Conservation (phyloP, 2,797 vertebrate species). For the Cephalopachus bancanus region DNA sequence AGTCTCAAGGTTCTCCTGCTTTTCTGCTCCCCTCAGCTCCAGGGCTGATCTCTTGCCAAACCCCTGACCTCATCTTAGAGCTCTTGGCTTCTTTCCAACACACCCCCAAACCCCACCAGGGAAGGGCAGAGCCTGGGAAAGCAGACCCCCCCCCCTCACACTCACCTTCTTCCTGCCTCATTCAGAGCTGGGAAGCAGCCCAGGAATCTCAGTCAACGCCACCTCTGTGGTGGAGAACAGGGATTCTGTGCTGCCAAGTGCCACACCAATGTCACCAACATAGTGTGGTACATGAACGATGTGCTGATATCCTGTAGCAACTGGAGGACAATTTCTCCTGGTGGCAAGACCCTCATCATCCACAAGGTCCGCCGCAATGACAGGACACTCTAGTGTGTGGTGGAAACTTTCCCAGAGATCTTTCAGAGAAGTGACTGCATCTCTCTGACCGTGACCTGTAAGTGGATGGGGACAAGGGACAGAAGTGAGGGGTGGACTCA, state of each 20-base stretch:
- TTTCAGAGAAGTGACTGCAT: neutral
- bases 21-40: neutral
- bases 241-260: neutral
- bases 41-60: neutral
- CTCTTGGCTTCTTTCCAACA: neutral
- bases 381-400: neutral
- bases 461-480: neutral
- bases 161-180: neutral
- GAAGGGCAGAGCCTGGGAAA: neutral
- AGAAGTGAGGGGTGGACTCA: neutral
- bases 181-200: neutral
- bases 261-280: neutral
- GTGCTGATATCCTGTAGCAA: neutral
- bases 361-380: neutral
- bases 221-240: neutral
- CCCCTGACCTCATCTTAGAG: neutral
- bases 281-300: conserved; percentile 5
- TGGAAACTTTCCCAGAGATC: neutral
- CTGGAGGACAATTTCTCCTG: neutral
- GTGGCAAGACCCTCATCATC: neutral
- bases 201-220: neutral
- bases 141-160: neutral
- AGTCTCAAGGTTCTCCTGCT: neutral
- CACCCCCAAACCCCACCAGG: neutral
- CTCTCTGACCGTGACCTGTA: neutral